phyloP scores from a whole-genome alignment of 2,888 invertebrate genomes.

The Epiblema foenella region DNA sequence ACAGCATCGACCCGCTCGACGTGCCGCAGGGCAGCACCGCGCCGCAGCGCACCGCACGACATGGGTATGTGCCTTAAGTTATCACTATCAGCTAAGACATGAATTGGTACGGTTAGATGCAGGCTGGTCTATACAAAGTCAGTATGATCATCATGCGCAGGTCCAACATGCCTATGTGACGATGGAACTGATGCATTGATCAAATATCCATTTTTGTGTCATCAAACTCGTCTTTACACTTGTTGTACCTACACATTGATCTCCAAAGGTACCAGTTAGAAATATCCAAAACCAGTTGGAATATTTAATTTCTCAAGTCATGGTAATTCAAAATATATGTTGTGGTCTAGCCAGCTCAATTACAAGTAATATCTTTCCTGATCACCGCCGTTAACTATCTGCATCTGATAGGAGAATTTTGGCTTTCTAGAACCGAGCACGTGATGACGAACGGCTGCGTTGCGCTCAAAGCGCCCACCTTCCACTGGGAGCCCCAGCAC shows the following conservation, averaged over 20 bases:
- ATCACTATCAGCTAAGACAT: neutral
- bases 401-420: slow-evolving; percentile 73
- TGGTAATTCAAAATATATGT: neutral
- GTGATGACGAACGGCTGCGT: slow-evolving; percentile 89
- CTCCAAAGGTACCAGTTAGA: too few relatives aligned
- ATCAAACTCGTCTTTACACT: neutral
- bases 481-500: slow-evolving; percentile 93
- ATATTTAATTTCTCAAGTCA: neutral
- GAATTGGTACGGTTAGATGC: too few relatives aligned
- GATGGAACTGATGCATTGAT: too few relatives aligned
- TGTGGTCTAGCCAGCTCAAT: neutral
- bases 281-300: neutral
- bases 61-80: slow-evolving; percentile 80
- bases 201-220: too few relatives aligned
- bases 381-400: too few relatives aligned
- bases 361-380: neutral
- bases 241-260: too few relatives aligned
- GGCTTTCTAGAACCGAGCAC: slow-evolving; percentile 82
- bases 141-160: too few relatives aligned
- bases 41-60: slow-evolving; percentile 91
- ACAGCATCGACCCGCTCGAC: slow-evolving; percentile 86
- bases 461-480: slow-evolving; percentile 89
- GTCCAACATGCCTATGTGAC: too few relatives aligned
- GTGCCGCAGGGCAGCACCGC: slow-evolving; percentile 90
- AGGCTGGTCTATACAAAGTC: too few relatives aligned